Base-by-base conservation (phyloP, 2,888 invertebrate species). In the Xiphydria camelus region DNA sequence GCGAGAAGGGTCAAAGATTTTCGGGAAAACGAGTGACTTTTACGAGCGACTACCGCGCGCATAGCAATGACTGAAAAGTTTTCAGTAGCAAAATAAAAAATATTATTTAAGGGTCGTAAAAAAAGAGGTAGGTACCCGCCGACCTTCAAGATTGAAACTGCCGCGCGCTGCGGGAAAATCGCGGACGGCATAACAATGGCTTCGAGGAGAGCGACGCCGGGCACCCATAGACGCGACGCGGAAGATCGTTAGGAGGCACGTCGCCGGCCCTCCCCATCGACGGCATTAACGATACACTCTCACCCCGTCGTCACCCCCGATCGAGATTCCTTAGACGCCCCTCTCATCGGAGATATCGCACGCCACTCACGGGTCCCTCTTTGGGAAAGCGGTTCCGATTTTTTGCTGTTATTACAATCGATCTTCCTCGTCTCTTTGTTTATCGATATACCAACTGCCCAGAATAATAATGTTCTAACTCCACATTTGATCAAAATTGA, bases 1-100 rank as follows among this genome's bases (percentile, higher is more conserved):
- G 32, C 15, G 3, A 15, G 9, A n/a, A 36, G 36, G 14, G 7
- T 19, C 7, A 41, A 41, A 41, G 34, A 33, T 23, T 33, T 41
- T 21, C 41, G 20, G 22, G 17, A 41, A 29, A 41, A 41, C 34
- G 33, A 41, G 10, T 33, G 31, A 36, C 29, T 29, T 43, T 43
- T 43, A 43, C 43, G 43, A 43, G 29, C 36, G 37, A 29, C 43
- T 31, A 22, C 26, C 29, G 36, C 29, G 37, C 22, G 36, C 43
- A 43, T 43, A 43, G 43, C 36, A 43, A 43, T 36, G 43, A 43
- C 43, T 43, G 37, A 37, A 43, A 43, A 43, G 43, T 43, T 38
- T 10, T 26, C 14, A 37, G 35, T 29, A 15, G n/a, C 10, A 21
- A 40, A 40, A 23, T 18, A 15, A 26, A 38, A 21, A n/a, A 36